phyloP scores from a whole-genome alignment of 1,140 invertebrate species.

The Nilaparvata lugens region DNA sequence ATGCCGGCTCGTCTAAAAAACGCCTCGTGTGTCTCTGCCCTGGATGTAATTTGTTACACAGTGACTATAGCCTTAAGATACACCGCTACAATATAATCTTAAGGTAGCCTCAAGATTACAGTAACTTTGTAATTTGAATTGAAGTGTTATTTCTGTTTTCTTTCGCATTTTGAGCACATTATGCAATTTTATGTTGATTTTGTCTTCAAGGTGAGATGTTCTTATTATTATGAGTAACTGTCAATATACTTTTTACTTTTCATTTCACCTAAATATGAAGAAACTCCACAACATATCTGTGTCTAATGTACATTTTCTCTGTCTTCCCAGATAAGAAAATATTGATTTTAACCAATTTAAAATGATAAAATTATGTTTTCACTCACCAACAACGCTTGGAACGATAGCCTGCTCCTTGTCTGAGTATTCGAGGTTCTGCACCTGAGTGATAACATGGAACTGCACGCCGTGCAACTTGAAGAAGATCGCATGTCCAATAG shows the following conservation, averaged over 20 bases:
- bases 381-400: not conserved
- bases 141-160: too few relatives aligned
- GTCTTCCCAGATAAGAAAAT: not conserved
- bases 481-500: not conserved
- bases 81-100: too few relatives aligned
- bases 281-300: not conserved
- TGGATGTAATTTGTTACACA: too few relatives aligned
- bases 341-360: not conserved
- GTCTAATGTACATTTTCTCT: not conserved
- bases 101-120: too few relatives aligned
- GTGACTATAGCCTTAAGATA: too few relatives aligned
- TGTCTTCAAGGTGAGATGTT: too few relatives aligned
- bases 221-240: too few relatives aligned
- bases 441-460: conserved; percentile 1
- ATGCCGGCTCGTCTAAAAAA: too few relatives aligned
- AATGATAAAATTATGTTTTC: not conserved
- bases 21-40: too few relatives aligned
- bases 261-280: not conserved
- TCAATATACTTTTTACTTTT: not conserved
- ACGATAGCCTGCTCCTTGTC: not conserved
- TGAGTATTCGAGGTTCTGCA: not conserved
- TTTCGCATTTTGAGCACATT: too few relatives aligned
- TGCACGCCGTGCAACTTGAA: not conserved
- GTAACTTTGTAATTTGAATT: too few relatives aligned
- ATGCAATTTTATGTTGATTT: too few relatives aligned